Percentiles rank a stretch among this genome's conserved stretches.
phyloP scores from a whole-genome alignment of 2,113 vertebrate species.

The Pampusana beccarii region DNA sequence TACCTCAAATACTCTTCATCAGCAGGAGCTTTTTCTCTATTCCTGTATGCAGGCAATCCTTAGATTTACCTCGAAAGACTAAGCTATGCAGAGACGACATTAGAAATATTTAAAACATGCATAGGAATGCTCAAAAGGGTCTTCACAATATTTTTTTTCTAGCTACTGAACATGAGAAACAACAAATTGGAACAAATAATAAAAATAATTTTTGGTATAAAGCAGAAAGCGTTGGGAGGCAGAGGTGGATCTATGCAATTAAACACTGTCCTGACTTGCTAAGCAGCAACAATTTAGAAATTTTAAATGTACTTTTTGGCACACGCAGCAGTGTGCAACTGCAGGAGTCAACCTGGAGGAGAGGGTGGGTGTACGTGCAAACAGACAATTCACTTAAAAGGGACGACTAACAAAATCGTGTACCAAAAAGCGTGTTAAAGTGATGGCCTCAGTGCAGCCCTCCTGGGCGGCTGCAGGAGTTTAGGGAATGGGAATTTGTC shows the following conservation, averaged over 20 bases:
- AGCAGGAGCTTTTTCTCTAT: background rate
- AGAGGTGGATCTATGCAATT: background rate
- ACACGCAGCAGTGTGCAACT: background rate
- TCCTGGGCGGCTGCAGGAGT: background rate
- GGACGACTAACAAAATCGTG: background rate
- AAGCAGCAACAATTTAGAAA: background rate
- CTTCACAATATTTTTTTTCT: background rate
- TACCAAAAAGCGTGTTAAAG: background rate
- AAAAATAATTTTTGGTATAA: background rate
- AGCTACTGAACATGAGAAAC: background rate
- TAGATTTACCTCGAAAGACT: background rate
- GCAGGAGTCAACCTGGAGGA: background rate
- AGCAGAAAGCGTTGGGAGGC: background rate
- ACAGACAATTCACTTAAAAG: background rate
- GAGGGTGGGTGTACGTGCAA: background rate
- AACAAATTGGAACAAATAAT: background rate
- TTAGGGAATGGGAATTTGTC: background rate
- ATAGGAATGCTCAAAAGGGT: background rate
- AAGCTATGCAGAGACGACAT: rapidly evolving
- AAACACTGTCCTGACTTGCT: background rate
- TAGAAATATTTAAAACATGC: background rate
- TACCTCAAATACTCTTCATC: background rate
- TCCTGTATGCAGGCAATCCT: rapidly evolving
- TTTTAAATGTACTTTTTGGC: background rate
- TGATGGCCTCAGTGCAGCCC: background rate